Conservation (phyloP, 2,113 vertebrate species). For the Calyptomena viridis region DNA sequence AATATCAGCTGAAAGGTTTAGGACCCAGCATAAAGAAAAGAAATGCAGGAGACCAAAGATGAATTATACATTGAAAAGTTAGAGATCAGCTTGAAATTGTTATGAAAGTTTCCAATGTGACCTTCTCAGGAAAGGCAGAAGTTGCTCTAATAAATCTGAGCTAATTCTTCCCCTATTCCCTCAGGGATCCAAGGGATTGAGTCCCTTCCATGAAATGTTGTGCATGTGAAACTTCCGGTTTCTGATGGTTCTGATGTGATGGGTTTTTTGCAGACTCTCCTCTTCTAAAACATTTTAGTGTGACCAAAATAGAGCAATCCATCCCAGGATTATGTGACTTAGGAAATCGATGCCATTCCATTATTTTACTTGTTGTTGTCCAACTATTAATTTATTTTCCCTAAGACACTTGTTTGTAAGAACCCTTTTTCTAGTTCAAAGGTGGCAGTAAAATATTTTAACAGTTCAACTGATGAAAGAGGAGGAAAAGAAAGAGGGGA, state of each 20-base stretch:
- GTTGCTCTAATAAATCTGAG: conserved; percentile 18
- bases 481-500: too few species aligned
- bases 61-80: conserved; percentile 67
- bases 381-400: not conserved
- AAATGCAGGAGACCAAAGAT: conserved; percentile 36
- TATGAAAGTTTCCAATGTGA: conserved; percentile 44
- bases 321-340: not conserved
- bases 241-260: too few species aligned
- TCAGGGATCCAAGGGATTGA: not conserved
- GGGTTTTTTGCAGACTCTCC: not conserved
- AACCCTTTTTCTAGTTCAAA: not conserved
- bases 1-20: conserved; percentile 63
- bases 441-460: not conserved
- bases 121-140: conserved; percentile 31
- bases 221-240: not conserved
- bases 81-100: conserved; percentile 1
- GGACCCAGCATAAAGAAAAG: conserved; percentile 50
- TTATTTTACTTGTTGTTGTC: not conserved
- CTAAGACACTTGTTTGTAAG: not conserved
- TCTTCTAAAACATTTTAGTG: not conserved
- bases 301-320: not conserved
- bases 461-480: not conserved
- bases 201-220: not conserved
- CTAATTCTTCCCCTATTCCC: not conserved
- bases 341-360: not conserved